Percentiles rank a stretch among this genome's conserved stretches.
phyloP scores from a whole-genome alignment of 2,888 invertebrate species.

The Thysanoteuthis rhombus region DNA sequence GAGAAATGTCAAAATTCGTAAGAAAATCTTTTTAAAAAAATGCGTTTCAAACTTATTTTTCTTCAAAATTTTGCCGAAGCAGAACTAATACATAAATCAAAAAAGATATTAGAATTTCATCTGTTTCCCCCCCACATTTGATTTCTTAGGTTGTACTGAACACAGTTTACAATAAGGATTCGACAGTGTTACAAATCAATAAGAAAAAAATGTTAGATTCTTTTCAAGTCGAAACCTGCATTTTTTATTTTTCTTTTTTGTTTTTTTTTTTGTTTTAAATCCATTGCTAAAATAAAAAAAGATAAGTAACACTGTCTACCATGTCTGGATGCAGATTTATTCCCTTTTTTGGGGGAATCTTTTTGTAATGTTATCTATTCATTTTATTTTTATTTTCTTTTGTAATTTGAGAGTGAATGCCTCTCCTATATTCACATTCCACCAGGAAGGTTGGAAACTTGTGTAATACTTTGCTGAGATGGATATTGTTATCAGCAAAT shows the following conservation, averaged over 20 bases:
- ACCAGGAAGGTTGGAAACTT: neutral
- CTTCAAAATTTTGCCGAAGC: neutral
- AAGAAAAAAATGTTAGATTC: neutral
- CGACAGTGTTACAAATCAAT: neutral
- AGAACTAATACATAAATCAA: neutral
- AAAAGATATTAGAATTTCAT: neutral
- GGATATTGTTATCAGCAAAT: constrained; percentile 39
- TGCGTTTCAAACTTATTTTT: neutral
- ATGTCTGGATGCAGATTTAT: neutral
- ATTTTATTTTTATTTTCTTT: neutral
- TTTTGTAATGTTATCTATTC: neutral
- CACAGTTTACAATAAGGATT: neutral
- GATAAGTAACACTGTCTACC: neutral
- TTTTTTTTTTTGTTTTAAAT: too few relatives aligned
- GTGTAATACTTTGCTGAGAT: neutral
- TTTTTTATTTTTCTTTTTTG: neutral
- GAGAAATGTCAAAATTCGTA: neutral
- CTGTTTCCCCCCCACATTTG: neutral
- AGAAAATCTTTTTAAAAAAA: neutral
- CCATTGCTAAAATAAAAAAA: neutral
- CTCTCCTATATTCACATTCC: neutral
- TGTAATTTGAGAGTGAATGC: neutral
- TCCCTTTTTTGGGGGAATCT: neutral
- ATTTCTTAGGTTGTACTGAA: neutral
- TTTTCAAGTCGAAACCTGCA: neutral